Conservation (phyloP, 1,140 invertebrate species). For the Lamellibrachia luymesi region DNA sequence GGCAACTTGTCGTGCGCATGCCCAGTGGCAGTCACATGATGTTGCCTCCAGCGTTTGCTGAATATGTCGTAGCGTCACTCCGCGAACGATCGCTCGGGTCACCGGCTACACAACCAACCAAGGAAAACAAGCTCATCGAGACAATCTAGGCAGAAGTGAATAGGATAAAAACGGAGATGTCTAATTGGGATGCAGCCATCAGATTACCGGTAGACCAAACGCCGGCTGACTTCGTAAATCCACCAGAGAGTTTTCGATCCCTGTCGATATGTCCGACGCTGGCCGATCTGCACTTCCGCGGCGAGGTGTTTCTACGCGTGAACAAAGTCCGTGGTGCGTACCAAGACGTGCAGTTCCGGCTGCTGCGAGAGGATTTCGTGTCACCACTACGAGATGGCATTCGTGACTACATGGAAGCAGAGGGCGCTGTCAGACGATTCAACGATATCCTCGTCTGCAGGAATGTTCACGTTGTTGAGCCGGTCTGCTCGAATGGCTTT, state of each 20-base stretch:
- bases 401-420: constrained; percentile 29
- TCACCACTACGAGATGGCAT: constrained; percentile 47
- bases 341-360: constrained; percentile 68
- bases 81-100: too few relatives aligned
- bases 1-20: too few relatives aligned
- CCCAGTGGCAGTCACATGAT: too few relatives aligned
- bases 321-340: constrained; percentile 66
- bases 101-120: too few relatives aligned
- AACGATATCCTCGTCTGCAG: constrained; percentile 30
- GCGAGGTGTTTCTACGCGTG: constrained; percentile 56
- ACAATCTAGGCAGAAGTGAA: too few relatives aligned
- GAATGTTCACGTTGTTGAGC: constrained; percentile 24
- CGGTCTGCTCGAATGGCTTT: constrained; percentile 3
- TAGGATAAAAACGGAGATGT: too few relatives aligned
- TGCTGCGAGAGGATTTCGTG: constrained; percentile 68
- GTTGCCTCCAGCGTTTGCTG: too few relatives aligned
- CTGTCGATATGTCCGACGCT: constrained; percentile 30
- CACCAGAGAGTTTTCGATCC: constrained; percentile 39
- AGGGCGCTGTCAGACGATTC: constrained; percentile 8
- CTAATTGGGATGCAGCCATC: too few relatives aligned
- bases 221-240: constrained; percentile 13
- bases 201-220: constrained; percentile 9
- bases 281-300: not conserved
- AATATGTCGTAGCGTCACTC: too few relatives aligned
- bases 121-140: too few relatives aligned